A percentile compares a stretch with the other conserved stretches of the same genome.
phyloP scores from a whole-genome alignment of 2,797 vertebrate genomes.

The Periparus ater region DNA sequence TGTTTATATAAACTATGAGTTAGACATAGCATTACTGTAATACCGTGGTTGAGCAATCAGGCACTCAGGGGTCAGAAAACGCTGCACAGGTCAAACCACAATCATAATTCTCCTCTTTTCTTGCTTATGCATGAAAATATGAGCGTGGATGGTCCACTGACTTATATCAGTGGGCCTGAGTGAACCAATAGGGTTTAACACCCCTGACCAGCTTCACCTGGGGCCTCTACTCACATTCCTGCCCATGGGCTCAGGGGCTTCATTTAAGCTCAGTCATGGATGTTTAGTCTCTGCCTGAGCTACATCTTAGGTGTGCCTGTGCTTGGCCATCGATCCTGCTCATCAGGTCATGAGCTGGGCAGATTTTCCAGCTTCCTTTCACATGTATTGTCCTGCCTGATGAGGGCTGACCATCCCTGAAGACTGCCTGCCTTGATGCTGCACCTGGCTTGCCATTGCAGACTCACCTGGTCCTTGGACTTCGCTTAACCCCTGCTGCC shows the following conservation, averaged over 20 bases:
- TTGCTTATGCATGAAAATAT: constrained; percentile 12
- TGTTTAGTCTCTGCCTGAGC: background rate
- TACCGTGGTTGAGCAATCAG: constrained; percentile 37
- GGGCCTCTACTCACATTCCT: background rate
- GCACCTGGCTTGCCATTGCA: background rate
- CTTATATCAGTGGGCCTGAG: background rate
- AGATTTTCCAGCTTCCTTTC: background rate
- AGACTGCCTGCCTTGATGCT: background rate
- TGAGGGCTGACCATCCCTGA: background rate
- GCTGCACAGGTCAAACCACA: constrained; percentile 41
- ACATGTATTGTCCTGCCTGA: background rate
- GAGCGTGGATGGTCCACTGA: background rate
- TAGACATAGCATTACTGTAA: constrained; percentile 48
- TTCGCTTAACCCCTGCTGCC: background rate
- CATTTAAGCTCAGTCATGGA: background rate
- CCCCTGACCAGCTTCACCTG: background rate
- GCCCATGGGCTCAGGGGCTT: background rate
- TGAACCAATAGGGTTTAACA: background rate
- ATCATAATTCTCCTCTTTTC: constrained; percentile 19
- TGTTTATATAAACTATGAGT: constrained; percentile 55
- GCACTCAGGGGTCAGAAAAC: constrained; percentile 43
- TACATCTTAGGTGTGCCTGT: background rate
- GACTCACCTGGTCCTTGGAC: background rate
- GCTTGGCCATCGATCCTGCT: fast-evolving
- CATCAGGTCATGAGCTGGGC: background rate